Percentiles rank a stretch among this genome's conserved stretches.
phyloP scores from a whole-genome alignment of 2,113 vertebrate species.

The Spea multiplicata region DNA sequence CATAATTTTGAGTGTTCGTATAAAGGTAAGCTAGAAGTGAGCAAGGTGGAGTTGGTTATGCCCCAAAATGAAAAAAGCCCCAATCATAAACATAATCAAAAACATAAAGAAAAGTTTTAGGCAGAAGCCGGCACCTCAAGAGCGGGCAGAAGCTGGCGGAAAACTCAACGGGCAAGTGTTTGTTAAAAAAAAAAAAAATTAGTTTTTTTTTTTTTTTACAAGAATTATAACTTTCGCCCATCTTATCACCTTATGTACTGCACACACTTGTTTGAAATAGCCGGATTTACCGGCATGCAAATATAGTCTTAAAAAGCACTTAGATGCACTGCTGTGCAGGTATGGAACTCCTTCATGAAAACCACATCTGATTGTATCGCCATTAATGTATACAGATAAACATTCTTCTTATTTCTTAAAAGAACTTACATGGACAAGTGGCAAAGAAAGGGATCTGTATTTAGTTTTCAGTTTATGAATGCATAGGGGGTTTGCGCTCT shows the following conservation, averaged over 20 bases:
- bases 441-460: conserved; percentile 17
- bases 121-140: background rate
- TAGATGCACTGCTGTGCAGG: background rate
- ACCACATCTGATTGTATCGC: background rate
- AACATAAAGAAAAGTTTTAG: conserved; percentile 12
- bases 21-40: too few relatives aligned
- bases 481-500: conserved; percentile 33
- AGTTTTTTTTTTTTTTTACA: background rate
- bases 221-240: background rate
- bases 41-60: too few relatives aligned
- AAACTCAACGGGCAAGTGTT: too few relatives aligned
- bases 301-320: conserved; percentile 2
- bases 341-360: background rate
- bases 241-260: background rate
- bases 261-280: background rate
- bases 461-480: conserved; percentile 15
- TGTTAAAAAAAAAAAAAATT: background rate
- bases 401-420: background rate
- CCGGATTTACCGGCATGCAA: conserved; percentile 2
- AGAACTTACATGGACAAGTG: conserved; percentile 9
- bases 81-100: background rate
- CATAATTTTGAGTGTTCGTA: too few relatives aligned
- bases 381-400: conserved; percentile 14
- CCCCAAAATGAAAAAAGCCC: too few relatives aligned
- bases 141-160: too few relatives aligned